Evolutionary conservation across 2,113 vertebrate genomes (phyloP), one percentile per base, ranked within the genome.

Genomic region (Prinia subflava): DNA sequence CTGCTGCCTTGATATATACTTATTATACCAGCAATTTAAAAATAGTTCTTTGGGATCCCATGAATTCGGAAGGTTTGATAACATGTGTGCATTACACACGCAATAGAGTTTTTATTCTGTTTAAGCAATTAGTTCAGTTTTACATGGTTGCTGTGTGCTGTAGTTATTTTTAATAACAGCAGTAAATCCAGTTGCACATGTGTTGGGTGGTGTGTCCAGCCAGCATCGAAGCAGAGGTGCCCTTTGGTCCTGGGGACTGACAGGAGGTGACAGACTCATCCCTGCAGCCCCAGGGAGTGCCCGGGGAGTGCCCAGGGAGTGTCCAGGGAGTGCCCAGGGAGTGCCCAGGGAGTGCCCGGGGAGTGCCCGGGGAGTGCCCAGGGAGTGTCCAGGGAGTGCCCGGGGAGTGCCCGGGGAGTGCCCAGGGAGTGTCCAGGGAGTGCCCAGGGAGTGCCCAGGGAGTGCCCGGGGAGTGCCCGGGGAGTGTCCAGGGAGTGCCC

Each of bases 1-100:
- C 64, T 88, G 67, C 78, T 96, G 78, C 84, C 81, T 87, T 94
- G 90, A 83, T 79, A 44, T 87, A 23, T 41, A 39, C 82, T 96
- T 89, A 52, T 41, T 90, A 52, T 14, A 57, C 71, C 57, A 76
- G 59, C 41, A 85, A 83, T 75, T 81, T 68, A 16, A 37, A 80
- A 90, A 19, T 28, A 71, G 85, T 81, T 92, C 60, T 70, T 23
- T 37, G 47, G 39, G 47, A 79, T 88, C 37, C 59, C 11, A 0
- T 64, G 67, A 55, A 31, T 70, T 11, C 4, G 57, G 47, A 60
- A 73, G 77, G 81, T 85, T 80, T 5, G 4, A 33, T 86, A 60
- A 27, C 1, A 30, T 9, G 13, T 24, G 10, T 13, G 14, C 0
- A 0, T 49, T 78, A 10, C 2, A 15, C 0, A 5, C 15, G 11